phyloP scores from a whole-genome alignment of 2,888 invertebrate genomes.

The Aleiodes testaceus region DNA sequence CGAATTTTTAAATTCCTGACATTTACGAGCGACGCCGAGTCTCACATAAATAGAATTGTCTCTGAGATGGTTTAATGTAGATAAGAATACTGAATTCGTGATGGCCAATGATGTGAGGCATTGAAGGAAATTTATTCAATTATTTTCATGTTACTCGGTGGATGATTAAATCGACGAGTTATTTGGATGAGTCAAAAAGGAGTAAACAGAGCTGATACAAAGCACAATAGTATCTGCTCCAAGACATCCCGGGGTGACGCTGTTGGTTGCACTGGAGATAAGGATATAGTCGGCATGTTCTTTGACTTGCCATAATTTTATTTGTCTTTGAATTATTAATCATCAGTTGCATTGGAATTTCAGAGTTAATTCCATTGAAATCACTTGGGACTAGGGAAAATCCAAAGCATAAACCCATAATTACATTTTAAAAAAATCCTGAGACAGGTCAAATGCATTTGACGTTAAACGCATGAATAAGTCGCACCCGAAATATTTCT shows the following conservation, averaged over 20 bases:
- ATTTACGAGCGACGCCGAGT: constrained; percentile 1
- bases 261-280: constrained; percentile 67
- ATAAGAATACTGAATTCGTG: background rate
- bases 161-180: constrained; percentile 14
- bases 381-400: too few relatives aligned
- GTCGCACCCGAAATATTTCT: background rate
- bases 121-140: background rate
- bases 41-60: constrained; percentile 14
- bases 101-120: constrained; percentile 16
- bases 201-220: constrained; percentile 52
- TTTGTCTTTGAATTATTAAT: constrained; percentile 36
- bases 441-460: background rate
- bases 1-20: constrained; percentile 1
- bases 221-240: constrained; percentile 65
- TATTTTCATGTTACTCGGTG: background rate
- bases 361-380: too few relatives aligned
- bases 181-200: constrained; percentile 24
- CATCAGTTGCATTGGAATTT: background rate
- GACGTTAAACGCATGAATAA: too few relatives aligned
- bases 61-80: constrained; percentile 5
- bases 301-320: constrained; percentile 58
- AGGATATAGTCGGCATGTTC: constrained; percentile 62
- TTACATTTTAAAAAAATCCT: background rate
- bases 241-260: constrained; percentile 64
- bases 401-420: too few relatives aligned